phyloP scores from a whole-genome alignment of 2,113 vertebrate species.

The Pedionomus torquatus region DNA sequence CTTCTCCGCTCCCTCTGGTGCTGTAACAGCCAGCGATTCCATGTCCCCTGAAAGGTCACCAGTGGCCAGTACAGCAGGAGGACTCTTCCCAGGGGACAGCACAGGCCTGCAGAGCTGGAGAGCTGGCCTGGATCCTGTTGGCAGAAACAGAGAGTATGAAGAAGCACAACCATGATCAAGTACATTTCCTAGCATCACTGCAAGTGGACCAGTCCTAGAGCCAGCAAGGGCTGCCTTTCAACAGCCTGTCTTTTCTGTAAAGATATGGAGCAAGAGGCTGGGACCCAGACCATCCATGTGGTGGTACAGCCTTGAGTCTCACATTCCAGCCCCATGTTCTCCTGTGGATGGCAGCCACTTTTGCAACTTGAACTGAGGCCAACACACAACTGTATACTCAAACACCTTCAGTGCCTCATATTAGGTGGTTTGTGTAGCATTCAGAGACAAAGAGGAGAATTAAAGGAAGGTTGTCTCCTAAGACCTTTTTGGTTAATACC shows the following conservation, averaged over 20 bases:
- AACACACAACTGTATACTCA: neutral
- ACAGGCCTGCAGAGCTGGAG: accelerated
- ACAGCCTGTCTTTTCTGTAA: neutral
- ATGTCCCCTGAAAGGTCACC: neutral
- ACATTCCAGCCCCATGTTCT: neutral
- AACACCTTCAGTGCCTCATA: neutral
- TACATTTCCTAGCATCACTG: neutral
- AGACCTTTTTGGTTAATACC: neutral
- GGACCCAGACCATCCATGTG: accelerated
- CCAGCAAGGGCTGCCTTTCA: neutral
- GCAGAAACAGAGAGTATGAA: neutral
- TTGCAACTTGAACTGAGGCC: neutral
- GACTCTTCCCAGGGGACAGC: neutral
- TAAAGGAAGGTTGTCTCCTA: neutral
- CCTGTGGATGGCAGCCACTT: neutral
- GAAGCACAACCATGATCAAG: neutral
- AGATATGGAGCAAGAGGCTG: neutral
- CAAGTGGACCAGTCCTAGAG: neutral
- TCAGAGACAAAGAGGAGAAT: neutral
- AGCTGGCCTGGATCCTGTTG: neutral
- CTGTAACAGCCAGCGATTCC: neutral
- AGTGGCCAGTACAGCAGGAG: neutral
- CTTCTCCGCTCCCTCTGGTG: neutral
- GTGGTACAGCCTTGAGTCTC: neutral
- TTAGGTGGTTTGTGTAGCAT: neutral